Evolutionary conservation across 2,888 invertebrate species (phyloP).

Genomic region (Tholera decimalis): DNA sequence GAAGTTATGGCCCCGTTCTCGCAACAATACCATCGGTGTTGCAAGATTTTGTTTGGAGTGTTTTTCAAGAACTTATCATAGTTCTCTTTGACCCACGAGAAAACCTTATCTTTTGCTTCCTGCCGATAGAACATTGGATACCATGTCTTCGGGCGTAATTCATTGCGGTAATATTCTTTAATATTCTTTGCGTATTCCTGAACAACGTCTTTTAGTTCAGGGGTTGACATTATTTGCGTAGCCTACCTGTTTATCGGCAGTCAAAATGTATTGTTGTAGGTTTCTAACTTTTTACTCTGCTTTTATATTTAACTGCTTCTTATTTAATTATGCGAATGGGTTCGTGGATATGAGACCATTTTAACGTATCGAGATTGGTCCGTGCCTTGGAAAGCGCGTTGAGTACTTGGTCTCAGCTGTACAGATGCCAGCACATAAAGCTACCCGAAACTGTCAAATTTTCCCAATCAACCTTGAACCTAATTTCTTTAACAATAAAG

Average conservation of each 20-base stretch:
- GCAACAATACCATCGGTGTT: conserved; percentile 79
- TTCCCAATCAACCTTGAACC: no score
- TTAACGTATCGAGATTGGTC: no score
- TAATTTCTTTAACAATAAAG: no score
- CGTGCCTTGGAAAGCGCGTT: no score
- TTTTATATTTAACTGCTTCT: no score
- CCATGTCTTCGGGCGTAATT: conserved; percentile 74
- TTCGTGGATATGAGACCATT: no score
- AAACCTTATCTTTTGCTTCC: conserved; percentile 58
- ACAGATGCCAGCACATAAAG: no score
- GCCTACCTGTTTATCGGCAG: conserved; percentile 56
- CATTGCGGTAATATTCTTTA: conserved; percentile 73
- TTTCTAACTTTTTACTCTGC: neutral
- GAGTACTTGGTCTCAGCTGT: no score
- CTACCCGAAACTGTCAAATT: no score
- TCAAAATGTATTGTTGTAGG: neutral
- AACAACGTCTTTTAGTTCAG: conserved; percentile 67
- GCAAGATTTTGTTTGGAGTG: conserved; percentile 75
- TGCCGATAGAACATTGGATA: conserved; percentile 80
- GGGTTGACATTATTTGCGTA: conserved; percentile 46
- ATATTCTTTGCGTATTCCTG: conserved; percentile 70
- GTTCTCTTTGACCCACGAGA: conserved; percentile 78
- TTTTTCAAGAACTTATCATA: conserved; percentile 74
- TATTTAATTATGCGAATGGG: no score
- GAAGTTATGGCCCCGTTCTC: conserved; percentile 81